Percentiles rank a stretch among this genome's conserved stretches.
Conservation (phyloP, 2,888 invertebrate genomes). For the Seira ritae region DNA sequence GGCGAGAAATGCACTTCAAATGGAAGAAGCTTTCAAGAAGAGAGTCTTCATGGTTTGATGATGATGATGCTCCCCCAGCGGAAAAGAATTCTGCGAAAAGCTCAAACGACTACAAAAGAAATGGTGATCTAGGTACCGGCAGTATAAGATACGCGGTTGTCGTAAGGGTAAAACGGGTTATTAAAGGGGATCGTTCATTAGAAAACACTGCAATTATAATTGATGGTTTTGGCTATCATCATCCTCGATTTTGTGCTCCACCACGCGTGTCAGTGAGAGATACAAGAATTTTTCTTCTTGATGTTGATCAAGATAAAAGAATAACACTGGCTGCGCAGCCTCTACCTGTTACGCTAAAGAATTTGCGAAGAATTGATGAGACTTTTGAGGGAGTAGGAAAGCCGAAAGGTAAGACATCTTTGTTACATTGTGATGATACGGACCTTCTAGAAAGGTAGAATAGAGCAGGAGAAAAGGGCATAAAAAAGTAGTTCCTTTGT, state of each 20-base stretch:
- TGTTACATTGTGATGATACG: neutral
- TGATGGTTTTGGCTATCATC: conserved; percentile 56
- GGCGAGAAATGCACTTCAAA: conserved; percentile 3
- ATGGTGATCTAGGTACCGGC: neutral
- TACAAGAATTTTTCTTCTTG: conserved; percentile 69
- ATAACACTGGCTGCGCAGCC: conserved; percentile 63
- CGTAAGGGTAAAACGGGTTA: conserved; percentile 70
- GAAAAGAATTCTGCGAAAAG: conserved; percentile 22
- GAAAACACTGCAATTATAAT: conserved; percentile 70
- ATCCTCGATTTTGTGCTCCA: conserved; percentile 52
- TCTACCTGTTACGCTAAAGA: conserved; percentile 68
- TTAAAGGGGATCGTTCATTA: conserved; percentile 68
- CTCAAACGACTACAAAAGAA: neutral
- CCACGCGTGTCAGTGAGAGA: conserved; percentile 61
- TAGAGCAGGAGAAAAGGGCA: too few species aligned
- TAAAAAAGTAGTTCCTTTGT: too few species aligned
- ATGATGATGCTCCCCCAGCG: neutral
- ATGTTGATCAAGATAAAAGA: conserved; percentile 60
- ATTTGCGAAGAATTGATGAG: conserved; percentile 62
- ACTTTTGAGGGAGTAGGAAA: conserved; percentile 52
- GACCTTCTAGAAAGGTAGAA: too few species aligned
- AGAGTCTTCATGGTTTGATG: too few species aligned
- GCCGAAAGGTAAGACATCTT: conserved; percentile 51
- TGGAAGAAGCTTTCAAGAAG: neutral
- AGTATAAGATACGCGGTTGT: conserved; percentile 56